These are phyloP conservation scores for Zaprionus nigranus DNA, from an alignment of 1,140 invertebrate species.

Conservation along the genomic window DNA sequence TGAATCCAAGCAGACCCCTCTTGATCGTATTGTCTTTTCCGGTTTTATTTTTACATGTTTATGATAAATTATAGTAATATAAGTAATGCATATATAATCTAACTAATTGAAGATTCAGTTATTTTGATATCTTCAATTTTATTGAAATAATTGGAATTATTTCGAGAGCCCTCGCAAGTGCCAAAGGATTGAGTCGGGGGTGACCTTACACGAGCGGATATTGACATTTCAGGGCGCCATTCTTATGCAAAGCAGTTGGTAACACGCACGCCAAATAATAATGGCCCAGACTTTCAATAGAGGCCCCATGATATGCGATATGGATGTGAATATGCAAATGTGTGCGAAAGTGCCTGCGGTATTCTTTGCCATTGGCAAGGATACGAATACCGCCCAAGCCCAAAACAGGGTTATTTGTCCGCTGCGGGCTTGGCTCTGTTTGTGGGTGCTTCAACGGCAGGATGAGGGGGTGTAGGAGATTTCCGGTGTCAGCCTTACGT, in stretches of 20 bases:
- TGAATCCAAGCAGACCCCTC: background rate
- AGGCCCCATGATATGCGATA: constrained; percentile 61
- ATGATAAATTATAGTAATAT: background rate
- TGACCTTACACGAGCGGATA: constrained; percentile 35
- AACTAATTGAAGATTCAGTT: background rate
- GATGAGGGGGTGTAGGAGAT: constrained; percentile 28
- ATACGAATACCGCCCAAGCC: constrained; percentile 37
- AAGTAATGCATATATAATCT: background rate
- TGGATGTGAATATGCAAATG: constrained; percentile 67
- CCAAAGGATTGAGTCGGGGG: constrained; percentile 37
- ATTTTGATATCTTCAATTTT: background rate
- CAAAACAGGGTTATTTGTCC: constrained; percentile 35
- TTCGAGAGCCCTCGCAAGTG: background rate
- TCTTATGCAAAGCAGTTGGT: constrained; percentile 69
- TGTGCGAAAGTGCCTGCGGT: constrained; percentile 31
- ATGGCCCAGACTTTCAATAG: constrained; percentile 67
- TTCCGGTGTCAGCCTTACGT: constrained; percentile 63
- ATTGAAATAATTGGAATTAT: constrained; percentile 1
- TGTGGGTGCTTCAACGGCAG: constrained; percentile 9
- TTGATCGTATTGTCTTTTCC: background rate
- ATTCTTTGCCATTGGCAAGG: constrained; percentile 8
- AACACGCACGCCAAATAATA: constrained; percentile 70
- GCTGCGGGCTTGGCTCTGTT: constrained; percentile 53
- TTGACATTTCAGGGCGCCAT: constrained; percentile 55
- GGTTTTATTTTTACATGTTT: background rate